Percentiles rank a stretch among this genome's conserved stretches.
These are phyloP conservation scores for Chymomyza amoena DNA, from an alignment of 2,888 invertebrate species.

Conservation along the genomic window DNA sequence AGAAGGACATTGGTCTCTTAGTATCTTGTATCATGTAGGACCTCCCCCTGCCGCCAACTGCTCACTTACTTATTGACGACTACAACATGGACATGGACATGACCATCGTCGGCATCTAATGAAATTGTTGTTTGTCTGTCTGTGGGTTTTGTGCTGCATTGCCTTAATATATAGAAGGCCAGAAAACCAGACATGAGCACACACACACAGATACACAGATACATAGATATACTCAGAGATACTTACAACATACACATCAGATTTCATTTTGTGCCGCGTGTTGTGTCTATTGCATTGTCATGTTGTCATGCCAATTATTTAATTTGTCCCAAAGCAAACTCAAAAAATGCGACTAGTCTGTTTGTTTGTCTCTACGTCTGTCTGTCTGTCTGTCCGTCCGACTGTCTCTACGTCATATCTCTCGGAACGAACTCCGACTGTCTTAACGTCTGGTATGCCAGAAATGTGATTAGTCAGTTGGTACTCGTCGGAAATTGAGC, in stretches of 20 bases:
- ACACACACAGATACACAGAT: background rate
- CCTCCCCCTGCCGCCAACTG: background rate
- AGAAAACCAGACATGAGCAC: background rate
- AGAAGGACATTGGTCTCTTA: background rate
- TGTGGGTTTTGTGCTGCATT: background rate
- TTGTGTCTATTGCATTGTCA: conserved; percentile 51
- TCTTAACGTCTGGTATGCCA: conserved; percentile 20
- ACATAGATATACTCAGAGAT: background rate
- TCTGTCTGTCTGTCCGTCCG: background rate
- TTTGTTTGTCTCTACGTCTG: background rate
- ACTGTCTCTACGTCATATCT: background rate
- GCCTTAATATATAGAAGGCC: background rate
- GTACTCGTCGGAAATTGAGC: background rate
- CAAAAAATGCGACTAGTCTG: conserved; percentile 5
- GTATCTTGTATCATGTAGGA: background rate
- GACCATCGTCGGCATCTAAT: conserved; percentile 42
- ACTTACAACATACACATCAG: conserved; percentile 10
- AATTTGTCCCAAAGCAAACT: conserved; percentile 55
- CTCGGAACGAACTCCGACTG: background rate
- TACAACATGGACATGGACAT: conserved; percentile 19
- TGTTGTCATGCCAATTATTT: conserved; percentile 71
- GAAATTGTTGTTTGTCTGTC: conserved; percentile 56
- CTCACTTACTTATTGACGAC: background rate
- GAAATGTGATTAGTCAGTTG: conserved; percentile 51
- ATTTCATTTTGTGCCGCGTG: conserved; percentile 1